Conservation (phyloP, 2,113 vertebrate species). For the Pogonocichla stellata region DNA sequence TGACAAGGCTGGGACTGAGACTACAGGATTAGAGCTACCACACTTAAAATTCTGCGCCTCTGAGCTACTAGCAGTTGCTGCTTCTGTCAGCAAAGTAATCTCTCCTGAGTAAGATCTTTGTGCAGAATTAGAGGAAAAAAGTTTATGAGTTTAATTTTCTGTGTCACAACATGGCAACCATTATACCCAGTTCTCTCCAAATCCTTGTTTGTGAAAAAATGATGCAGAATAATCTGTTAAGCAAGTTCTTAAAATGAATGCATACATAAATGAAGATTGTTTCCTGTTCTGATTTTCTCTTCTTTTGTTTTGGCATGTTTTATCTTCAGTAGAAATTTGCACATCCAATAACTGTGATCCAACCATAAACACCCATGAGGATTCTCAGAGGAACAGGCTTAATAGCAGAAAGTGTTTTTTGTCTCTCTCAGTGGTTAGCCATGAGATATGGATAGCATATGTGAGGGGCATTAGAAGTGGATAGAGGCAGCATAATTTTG, state of each 20-base stretch:
- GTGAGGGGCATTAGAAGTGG: background rate
- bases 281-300: background rate
- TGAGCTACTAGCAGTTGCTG: background rate
- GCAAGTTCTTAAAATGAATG: background rate
- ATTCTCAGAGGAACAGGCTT: background rate
- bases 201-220: background rate
- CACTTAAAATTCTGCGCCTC: background rate
- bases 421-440: background rate
- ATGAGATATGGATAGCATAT: background rate
- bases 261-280: background rate
- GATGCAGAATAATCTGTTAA: background rate
- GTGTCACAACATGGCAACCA: background rate
- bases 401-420: background rate
- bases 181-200: background rate
- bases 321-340: background rate
- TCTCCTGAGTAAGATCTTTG: background rate
- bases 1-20: background rate
- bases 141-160: background rate
- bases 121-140: background rate
- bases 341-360: background rate
- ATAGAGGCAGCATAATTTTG: background rate
- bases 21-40: background rate
- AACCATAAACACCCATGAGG: background rate
- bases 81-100: background rate
- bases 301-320: background rate